A percentile compares a stretch with the other conserved stretches of the same genome.
Evolutionary conservation across 30 jellyfish, hydroid and myxozoan species (phyloP).

Genomic region (Pelagia noctiluca): DNA sequence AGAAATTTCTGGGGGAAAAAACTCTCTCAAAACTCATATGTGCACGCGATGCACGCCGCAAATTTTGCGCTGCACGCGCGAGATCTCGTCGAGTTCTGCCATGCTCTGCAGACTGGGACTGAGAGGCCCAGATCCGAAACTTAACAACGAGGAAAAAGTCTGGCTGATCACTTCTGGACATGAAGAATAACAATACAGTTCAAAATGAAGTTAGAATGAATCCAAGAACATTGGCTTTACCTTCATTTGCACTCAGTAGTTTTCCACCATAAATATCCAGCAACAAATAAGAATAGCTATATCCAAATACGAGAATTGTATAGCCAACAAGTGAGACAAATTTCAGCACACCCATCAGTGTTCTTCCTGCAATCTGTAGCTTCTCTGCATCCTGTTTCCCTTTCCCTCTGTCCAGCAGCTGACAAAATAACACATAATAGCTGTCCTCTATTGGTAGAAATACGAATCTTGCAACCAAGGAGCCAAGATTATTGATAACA

Average conservation of each 20-base stretch:
- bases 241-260: conserved; percentile 85
- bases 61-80: too few relatives aligned
- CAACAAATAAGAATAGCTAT: conserved; percentile 80
- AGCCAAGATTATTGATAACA: conserved; percentile 92
- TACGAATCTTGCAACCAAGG: conserved; percentile 95
- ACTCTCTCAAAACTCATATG: too few relatives aligned
- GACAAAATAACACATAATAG: conserved; percentile 89
- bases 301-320: conserved; percentile 90
- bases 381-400: conserved; percentile 14
- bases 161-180: too few relatives aligned
- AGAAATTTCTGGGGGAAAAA: too few relatives aligned
- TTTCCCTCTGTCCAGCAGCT: conserved; percentile 77
- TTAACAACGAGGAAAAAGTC: too few relatives aligned
- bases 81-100: too few relatives aligned
- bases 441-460: conserved; percentile 97
- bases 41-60: too few relatives aligned
- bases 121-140: too few relatives aligned
- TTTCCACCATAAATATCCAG: conserved; percentile 97
- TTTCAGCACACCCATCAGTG: conserved; percentile 76
- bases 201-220: neutral
- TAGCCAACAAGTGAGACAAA: conserved; percentile 88
- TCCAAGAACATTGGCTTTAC: conserved; percentile 29
- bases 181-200: too few relatives aligned
- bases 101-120: too few relatives aligned
- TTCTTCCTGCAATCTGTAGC: conserved; percentile 64